Evolutionary conservation across 2,888 invertebrate species (phyloP).

Genomic region (Campoplex nolae): DNA sequence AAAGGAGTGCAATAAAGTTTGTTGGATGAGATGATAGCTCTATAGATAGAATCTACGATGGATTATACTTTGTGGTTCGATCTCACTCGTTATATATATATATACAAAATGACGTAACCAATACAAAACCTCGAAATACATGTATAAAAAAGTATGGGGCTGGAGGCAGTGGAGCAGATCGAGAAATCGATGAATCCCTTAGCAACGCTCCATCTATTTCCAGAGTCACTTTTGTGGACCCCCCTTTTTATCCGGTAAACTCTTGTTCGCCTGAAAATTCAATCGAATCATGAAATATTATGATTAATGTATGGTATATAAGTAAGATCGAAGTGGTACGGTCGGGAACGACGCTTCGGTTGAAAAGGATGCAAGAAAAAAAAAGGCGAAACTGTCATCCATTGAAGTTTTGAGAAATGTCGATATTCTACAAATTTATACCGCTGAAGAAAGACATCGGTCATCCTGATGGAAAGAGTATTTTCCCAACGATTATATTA

Average conservation of each 20-base stretch:
- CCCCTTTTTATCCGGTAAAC: not conserved
- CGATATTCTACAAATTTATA: too few relatives aligned
- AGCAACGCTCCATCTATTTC: constrained; percentile 63
- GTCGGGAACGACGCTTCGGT: not conserved
- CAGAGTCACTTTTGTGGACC: constrained; percentile 51
- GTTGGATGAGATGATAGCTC: constrained; percentile 53
- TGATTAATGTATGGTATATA: not conserved
- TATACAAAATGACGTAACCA: not conserved
- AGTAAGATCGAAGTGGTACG: not conserved
- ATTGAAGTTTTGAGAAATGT: too few relatives aligned
- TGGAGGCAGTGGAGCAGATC: constrained; percentile 53
- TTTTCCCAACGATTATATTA: too few relatives aligned
- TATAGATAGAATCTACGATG: constrained; percentile 47
- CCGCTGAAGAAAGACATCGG: too few relatives aligned
- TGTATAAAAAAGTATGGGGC: not conserved
- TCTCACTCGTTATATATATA: not conserved
- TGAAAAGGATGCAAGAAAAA: too few relatives aligned
- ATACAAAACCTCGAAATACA: constrained; percentile 15
- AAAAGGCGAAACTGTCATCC: not conserved
- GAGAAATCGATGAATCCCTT: constrained; percentile 65
- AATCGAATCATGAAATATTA: constrained; percentile 2
- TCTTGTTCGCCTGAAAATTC: not conserved
- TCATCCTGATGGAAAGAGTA: too few relatives aligned
- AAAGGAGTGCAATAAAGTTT: constrained; percentile 64
- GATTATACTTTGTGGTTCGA: constrained; percentile 6